Evolutionary conservation across 2,113 vertebrate species (phyloP), one percentile per base, ranked within the genome.

Genomic region (Hippocampus zosterae): DNA sequence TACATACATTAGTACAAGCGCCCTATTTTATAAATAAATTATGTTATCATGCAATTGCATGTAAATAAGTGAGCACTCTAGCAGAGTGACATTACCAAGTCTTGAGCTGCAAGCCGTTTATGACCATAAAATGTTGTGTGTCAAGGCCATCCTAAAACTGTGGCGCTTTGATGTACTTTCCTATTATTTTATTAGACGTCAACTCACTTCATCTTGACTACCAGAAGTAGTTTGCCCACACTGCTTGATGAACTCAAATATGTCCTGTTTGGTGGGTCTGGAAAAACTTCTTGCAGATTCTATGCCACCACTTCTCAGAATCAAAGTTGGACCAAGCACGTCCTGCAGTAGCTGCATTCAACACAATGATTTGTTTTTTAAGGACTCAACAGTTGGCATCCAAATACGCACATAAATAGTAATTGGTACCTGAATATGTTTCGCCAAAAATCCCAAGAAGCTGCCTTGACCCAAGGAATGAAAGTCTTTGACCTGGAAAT

Each of bases 191-290:
- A 12, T 33, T 60, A 19, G 57, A 60, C 3, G 29, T 40, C 0
- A 16, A 81, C 90, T 88, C 70, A 93, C 93, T 61, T 81, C 80
- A 41, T 87, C 79, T 65, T 83, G 81, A 64, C 90, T 87, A 18
- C 67, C 52, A 37, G 79, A 61, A 16, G 68, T 9, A 10, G 76
- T 48, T 18, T 84, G 59, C 0, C 88, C 90, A n/a, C 92, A 93
- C 77, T 93, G 93, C 33, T 87, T 91, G 79, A 93, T 92, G 78
- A 93, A 92, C 75, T 93, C 93, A 74, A 89, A 91, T 48, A 93
- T 81, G 1, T 93, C 92, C 71, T 93, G 92, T 81, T 81, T 85
- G 75, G 82, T 91, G 65, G 92, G 90, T 74, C 87, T 88, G 77
- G 90, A 90, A 60, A 88, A 87, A 57, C 76, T 78, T 62, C 76